A percentile compares a stretch with the other conserved stretches of the same genome.
phyloP scores from a whole-genome alignment of 37 sponge, comb jelly and placozoan species.

The Diacarnus erythraeanus region DNA sequence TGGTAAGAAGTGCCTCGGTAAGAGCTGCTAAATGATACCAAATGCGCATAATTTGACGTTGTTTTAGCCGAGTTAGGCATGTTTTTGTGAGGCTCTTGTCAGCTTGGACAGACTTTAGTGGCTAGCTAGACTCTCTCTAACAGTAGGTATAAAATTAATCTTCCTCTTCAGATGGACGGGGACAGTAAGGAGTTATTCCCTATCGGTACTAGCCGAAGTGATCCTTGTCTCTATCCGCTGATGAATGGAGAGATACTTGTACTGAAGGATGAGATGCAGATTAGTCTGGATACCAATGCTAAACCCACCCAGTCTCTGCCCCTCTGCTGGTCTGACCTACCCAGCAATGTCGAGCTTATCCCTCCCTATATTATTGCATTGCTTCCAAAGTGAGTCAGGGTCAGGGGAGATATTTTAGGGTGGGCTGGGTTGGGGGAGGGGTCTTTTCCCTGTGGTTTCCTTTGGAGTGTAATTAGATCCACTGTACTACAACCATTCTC shows the following conservation, averaged over 20 bases:
- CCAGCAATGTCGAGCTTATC: constrained; percentile 24
- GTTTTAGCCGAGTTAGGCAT: too few relatives aligned
- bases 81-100: too few relatives aligned
- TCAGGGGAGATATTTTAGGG: too few relatives aligned
- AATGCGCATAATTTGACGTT: too few relatives aligned
- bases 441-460: not conserved
- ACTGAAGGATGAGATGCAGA: constrained; percentile 45
- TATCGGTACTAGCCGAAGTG: constrained; percentile 44
- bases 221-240: constrained; percentile 44
- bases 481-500: too few relatives aligned
- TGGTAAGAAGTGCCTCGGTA: too few relatives aligned
- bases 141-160: too few relatives aligned
- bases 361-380: constrained; percentile 44
- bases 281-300: constrained; percentile 36
- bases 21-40: too few relatives aligned
- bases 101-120: too few relatives aligned
- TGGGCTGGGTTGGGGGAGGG: too few relatives aligned
- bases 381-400: constrained; percentile 31
- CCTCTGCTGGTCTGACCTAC: constrained; percentile 41
- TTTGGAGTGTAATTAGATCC: too few relatives aligned
- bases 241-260: constrained; percentile 47
- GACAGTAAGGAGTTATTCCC: constrained; percentile 58
- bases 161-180: constrained; percentile 35
- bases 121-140: too few relatives aligned
- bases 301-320: constrained; percentile 32